These are phyloP conservation scores for Varanus komodoensis DNA, from an alignment of 2,113 vertebrate species.

Conservation along the genomic window DNA sequence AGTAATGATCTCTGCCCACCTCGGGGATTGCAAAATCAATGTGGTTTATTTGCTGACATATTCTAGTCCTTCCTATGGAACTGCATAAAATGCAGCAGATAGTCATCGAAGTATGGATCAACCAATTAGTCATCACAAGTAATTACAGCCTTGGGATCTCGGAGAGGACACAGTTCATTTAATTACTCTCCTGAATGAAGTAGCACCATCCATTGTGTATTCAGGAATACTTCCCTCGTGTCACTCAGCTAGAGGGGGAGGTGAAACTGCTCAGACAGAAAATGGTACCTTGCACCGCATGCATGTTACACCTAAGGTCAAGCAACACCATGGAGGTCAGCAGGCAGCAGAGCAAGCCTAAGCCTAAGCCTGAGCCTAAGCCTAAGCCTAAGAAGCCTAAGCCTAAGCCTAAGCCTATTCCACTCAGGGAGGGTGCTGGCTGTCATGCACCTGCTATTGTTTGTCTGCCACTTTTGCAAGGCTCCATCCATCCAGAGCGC, in stretches of 20 bases:
- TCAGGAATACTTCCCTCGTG: background rate
- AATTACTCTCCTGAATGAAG: constrained; percentile 22
- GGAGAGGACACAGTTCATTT: constrained; percentile 24
- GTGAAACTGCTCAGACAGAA: background rate
- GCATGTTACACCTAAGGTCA: background rate
- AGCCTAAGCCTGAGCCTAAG: too few species aligned
- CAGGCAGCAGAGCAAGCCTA: background rate
- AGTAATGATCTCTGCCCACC: background rate
- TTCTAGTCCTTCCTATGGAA: background rate
- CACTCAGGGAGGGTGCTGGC: constrained; percentile 1
- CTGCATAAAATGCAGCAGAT: constrained; percentile 3
- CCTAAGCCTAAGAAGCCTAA: too few species aligned
- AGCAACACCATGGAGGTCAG: background rate
- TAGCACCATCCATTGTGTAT: background rate
- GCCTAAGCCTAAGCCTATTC: background rate
- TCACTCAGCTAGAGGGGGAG: background rate
- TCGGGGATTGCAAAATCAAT: constrained; percentile 25
- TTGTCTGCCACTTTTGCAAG: background rate
- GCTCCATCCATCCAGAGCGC: background rate
- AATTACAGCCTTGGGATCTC: background rate
- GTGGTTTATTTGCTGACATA: background rate
- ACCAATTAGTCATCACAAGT: background rate
- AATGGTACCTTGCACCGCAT: background rate
- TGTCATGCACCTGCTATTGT: background rate
- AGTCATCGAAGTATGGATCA: constrained; percentile 27